These are phyloP conservation scores for Malurus splendens DNA, from an alignment of 2,797 vertebrate species.

Conservation along the genomic window DNA sequence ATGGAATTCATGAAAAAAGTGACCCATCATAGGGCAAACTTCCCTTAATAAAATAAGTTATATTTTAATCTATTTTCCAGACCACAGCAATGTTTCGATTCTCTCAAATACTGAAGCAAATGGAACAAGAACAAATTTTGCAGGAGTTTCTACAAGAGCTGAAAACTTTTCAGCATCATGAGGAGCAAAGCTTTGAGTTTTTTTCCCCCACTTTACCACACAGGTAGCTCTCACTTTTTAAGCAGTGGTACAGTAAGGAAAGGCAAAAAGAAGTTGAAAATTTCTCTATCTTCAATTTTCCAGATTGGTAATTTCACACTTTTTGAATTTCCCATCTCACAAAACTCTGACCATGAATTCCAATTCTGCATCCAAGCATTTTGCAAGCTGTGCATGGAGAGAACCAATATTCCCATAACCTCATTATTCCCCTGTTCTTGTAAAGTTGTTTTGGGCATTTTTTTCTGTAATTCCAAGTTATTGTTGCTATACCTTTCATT, in stretches of 20 bases:
- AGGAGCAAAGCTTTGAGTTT: not conserved
- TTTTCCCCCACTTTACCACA: not conserved
- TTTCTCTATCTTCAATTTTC: not conserved
- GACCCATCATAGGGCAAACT: not conserved
- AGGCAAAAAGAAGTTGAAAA: not conserved
- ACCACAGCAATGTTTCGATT: not conserved
- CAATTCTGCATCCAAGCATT: not conserved
- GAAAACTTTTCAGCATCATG: not conserved
- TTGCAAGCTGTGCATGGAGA: not conserved
- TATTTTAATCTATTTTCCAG: not conserved
- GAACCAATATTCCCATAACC: not conserved
- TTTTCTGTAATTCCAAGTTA: not conserved
- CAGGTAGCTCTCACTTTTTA: not conserved
- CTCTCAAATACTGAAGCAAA: not conserved
- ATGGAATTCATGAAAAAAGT: not conserved
- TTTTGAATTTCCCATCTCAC: not conserved
- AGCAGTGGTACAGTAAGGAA: not conserved
- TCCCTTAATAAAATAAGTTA: not conserved
- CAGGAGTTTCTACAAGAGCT: not conserved
- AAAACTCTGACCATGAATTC: not conserved
- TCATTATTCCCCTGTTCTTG: not conserved
- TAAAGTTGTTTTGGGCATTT: too few species aligned
- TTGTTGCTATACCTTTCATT: not conserved
- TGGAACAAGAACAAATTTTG: accelerated
- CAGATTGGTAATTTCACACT: not conserved